Evolutionary conservation across 2,888 invertebrate species (phyloP), one percentile per base, ranked within the genome.

Genomic region (Amaurobius ferox): DNA sequence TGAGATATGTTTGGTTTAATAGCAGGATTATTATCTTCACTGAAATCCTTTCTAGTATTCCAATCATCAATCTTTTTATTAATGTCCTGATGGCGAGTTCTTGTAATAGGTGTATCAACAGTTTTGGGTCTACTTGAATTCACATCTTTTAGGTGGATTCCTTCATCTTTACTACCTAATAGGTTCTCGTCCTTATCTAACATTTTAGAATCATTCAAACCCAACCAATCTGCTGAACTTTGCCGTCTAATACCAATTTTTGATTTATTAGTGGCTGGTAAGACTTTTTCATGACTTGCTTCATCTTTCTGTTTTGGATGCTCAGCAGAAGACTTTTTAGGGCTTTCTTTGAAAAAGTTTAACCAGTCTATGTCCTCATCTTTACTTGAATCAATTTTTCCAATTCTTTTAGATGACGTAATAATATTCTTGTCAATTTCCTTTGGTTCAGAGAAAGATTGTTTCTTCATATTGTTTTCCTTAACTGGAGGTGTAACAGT

Each of bases 171-270:
- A n/a, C 2, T 23, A 1, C 16, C 2, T 23, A 5, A 2, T 6
- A 55, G 5, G 5, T 2, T 23, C 19, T 28, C 55, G 5, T 26
- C 28, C 3, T n/a, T 13, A 32, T 73, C 23, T 23, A 1, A 35
- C 5, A 55, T 3, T 40, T 68, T 62, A n/a, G 86, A 32, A 64
- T 86, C 86, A 76, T 30, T 79, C 26, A 86, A 35, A 1, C 86
- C 86, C 48, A 86, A 62, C 86, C 86, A 86, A 11, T 86, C 86
- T 16, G 86, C 64, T 13, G 86, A 86, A 40, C 71, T 76, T 66
- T 64, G 74, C 40, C 79, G 74, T 26, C 71, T 78, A 40, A 23
- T 62, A 26, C n/a, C 19, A 26, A 28, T 28, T 44, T 70, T 39
- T 9, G 39, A 13, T 30, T 28, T 40, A 26, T 11, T 70, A 26